A percentile compares a stretch with the other conserved stretches of the same genome.
These are phyloP conservation scores for Heteropelma amictum DNA, from an alignment of 2,888 invertebrate species.

Conservation along the genomic window DNA sequence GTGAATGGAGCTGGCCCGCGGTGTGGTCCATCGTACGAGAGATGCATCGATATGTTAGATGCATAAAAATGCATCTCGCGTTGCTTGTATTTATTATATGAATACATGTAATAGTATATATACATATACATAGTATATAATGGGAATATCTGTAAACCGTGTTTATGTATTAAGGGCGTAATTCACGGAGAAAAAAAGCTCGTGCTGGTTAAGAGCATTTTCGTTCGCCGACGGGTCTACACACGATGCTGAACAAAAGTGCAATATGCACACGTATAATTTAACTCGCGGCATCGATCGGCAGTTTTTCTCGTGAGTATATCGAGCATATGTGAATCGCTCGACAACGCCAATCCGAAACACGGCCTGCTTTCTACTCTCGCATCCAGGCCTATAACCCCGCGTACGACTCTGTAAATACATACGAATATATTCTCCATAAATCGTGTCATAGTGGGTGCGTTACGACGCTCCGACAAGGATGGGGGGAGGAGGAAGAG, in stretches of 20 bases:
- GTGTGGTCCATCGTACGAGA: constrained; percentile 41
- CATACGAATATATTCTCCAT: constrained; percentile 71
- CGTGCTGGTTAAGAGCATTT: no score
- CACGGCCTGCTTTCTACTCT: neutral
- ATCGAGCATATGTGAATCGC: constrained; percentile 1
- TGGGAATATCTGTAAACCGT: no score
- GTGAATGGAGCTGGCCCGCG: constrained; percentile 28
- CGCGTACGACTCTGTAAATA: constrained; percentile 64
- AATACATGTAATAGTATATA: neutral
- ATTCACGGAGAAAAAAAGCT: no score
- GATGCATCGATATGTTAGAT: neutral
- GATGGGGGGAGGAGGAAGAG: constrained; percentile 20
- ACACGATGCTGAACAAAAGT: constrained; percentile 28
- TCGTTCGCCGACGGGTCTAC: no score
- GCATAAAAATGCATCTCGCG: constrained; percentile 37
- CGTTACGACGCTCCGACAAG: constrained; percentile 62
- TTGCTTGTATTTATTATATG: neutral
- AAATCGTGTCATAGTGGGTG: constrained; percentile 65
- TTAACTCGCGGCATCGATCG: constrained; percentile 4
- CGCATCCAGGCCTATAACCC: neutral
- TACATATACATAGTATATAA: neutral
- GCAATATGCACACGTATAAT: constrained; percentile 8
- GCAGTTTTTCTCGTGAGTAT: neutral
- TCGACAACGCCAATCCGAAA: constrained; percentile 17
- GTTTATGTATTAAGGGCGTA: no score